Evolutionary conservation across 2,888 invertebrate genomes (phyloP), one percentile per base, ranked within the genome.

Genomic region (Sericinus montela): DNA sequence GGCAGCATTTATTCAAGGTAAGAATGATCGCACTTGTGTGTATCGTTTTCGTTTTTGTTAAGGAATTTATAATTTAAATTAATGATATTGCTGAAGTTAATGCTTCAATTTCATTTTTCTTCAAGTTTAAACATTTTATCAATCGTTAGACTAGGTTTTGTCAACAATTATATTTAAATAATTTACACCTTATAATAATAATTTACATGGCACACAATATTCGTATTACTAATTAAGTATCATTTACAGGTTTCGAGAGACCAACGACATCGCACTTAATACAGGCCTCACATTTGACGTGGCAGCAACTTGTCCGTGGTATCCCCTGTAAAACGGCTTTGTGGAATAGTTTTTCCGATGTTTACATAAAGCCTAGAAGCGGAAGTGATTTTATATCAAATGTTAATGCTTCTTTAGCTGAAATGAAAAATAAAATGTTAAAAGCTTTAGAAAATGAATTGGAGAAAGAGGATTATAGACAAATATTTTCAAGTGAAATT

Each of bases 231-330:
- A 2, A 9, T n/a, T n/a, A 4, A n/a, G 9, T 29, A 29, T 29
- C n/a, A 32, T 38, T 15, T 14, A n/a, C 76, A 91, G 92, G 91
- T 23, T 72, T 83, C 39, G 93, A 93, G 53, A 90, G 90, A 60
- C 92, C 93, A 13, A 91, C 90, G 9, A 65, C 93, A 35, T 90
- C 91, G 15, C 92, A 94, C 62, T 77, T 95, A 29, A 74, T 94
- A 10, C 93, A 93, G 70, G 90, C 91, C 0, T 90, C 92, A 0
- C 91, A 91, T 58, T 72, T 94, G 49, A 89, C 92, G 34, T 87
- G 89, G 43, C 93, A 94, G 69, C 92, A 93, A 72, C 68, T 92
- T 34, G 76, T 90, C 1, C 83, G 93, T 41, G 94, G 94, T 0
- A 89, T 91, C 43, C 69, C 89, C 0, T 67, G 84, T n/a, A 62